These are phyloP conservation scores for Macropus fuliginosus DNA, from an alignment of 2,797 vertebrate genomes.

Conservation along the genomic window DNA sequence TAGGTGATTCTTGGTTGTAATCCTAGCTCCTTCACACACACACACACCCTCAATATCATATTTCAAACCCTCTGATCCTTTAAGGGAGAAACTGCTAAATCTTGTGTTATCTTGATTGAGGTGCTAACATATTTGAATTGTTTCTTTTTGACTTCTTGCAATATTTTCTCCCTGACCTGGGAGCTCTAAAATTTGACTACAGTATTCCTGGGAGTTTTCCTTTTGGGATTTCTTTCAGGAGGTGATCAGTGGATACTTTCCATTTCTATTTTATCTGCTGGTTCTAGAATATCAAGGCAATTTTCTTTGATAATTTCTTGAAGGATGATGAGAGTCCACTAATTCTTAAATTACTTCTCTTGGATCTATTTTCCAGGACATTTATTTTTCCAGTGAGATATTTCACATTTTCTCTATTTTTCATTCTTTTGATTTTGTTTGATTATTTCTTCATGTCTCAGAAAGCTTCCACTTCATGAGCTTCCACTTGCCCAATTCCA, in stretches of 20 bases:
- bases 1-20: not conserved
- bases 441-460: not conserved
- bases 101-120: too few relatives aligned
- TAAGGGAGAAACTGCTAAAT: not conserved
- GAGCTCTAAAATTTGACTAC: not conserved
- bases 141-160: too few relatives aligned
- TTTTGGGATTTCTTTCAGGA: not conserved
- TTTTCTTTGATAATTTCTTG: not conserved
- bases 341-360: not conserved
- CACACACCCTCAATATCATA: not conserved
- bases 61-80: not conserved
- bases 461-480: not conserved
- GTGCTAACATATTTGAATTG: too few relatives aligned
- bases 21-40: not conserved
- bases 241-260: not conserved
- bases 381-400: not conserved
- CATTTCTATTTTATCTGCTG: too few relatives aligned
- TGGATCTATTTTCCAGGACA: not conserved
- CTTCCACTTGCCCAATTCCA: not conserved
- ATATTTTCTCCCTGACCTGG: not conserved
- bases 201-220: not conserved
- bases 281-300: not conserved
- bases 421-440: not conserved
- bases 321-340: not conserved
- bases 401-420: not conserved